Evolutionary conservation across 2,797 vertebrate species (phyloP).

Genomic region (Manis javanica): DNA sequence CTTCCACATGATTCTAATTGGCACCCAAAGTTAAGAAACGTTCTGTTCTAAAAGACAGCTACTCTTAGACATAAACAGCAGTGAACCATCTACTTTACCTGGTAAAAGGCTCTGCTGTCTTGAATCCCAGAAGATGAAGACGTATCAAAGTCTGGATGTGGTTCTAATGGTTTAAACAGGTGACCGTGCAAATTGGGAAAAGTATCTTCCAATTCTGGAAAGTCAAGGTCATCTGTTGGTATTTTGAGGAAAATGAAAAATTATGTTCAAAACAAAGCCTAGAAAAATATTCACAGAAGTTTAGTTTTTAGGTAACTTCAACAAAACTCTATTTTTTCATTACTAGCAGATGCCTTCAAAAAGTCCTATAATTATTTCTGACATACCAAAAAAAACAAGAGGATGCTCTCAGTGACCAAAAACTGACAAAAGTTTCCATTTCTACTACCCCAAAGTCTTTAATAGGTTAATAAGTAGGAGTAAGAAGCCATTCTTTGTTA

Average conservation of each 20-base stretch:
- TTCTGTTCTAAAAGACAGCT: neutral
- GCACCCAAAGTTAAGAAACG: neutral
- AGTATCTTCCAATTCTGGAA: slow-evolving; percentile 79
- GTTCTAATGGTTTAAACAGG: slow-evolving; percentile 85
- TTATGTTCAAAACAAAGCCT: neutral
- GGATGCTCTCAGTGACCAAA: neutral
- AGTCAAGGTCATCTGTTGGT: slow-evolving; percentile 78
- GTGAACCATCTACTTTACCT: slow-evolving; percentile 34
- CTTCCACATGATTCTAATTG: neutral
- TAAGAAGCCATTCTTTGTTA: neutral
- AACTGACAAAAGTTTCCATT: neutral
- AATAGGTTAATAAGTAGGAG: neutral
- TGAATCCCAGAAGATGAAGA: slow-evolving; percentile 77
- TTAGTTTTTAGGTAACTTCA: neutral
- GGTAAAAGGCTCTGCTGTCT: slow-evolving; percentile 80
- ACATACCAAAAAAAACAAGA: neutral
- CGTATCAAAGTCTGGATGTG: slow-evolving; percentile 81
- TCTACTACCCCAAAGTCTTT: neutral
- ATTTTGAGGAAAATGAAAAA: slow-evolving; percentile 64
- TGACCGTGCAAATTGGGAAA: slow-evolving; percentile 73
- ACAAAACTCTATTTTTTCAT: too few relatives aligned
- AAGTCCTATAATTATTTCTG: neutral
- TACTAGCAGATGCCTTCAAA: too few relatives aligned
- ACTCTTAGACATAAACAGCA: neutral
- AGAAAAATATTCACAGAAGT: slow-evolving; percentile 31